phyloP scores from a whole-genome alignment of 2,888 invertebrate species.

The Philonicus albiceps region DNA sequence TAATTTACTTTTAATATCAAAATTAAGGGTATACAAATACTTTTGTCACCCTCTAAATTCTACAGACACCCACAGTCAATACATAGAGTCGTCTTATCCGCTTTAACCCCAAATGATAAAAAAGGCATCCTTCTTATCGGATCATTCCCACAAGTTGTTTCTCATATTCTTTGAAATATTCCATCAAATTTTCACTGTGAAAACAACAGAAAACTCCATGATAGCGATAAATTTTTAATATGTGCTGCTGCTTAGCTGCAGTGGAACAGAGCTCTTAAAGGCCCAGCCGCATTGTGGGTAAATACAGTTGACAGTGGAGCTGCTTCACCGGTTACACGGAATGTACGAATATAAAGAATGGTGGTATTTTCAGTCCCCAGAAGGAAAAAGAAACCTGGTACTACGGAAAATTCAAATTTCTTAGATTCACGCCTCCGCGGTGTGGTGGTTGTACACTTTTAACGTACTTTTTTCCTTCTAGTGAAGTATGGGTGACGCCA shows the following conservation, averaged over 20 bases:
- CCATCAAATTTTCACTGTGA: conserved; percentile 29
- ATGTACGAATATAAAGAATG: background rate
- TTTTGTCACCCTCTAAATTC: background rate
- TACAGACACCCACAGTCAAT: background rate
- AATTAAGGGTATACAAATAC: background rate
- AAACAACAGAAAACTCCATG: background rate
- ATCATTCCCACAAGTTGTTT: conserved; percentile 31
- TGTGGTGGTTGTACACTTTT: background rate
- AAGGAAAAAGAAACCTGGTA: background rate
- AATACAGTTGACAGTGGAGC: conserved; percentile 3
- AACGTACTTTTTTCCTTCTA: background rate
- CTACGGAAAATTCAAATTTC: conserved; percentile 2
- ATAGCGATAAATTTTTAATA: conserved; percentile 15
- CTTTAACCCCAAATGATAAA: background rate
- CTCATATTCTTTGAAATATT: conserved; percentile 31
- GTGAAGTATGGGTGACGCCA: background rate
- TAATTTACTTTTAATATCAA: background rate
- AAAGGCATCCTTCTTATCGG: conserved; percentile 2
- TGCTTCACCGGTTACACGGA: background rate
- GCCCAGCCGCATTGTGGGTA: background rate
- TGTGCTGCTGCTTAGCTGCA: background rate
- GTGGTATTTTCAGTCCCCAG: background rate
- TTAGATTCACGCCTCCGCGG: background rate
- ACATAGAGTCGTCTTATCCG: background rate
- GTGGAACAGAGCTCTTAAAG: background rate